phyloP scores from a whole-genome alignment of 2,888 invertebrate species.

The Orchestes rusci region DNA sequence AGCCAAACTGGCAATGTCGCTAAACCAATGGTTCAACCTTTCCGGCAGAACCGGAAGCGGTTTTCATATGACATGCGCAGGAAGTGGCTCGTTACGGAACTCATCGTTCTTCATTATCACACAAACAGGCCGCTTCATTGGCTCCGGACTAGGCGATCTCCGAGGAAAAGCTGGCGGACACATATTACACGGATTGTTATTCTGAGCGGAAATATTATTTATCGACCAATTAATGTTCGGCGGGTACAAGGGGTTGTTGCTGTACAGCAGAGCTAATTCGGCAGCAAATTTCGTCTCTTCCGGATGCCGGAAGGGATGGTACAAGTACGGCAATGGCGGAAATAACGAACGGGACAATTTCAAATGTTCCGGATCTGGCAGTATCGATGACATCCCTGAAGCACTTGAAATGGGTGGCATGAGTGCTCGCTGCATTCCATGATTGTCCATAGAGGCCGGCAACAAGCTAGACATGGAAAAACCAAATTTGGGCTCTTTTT shows the following conservation, averaged over 20 bases:
- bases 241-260: conserved; percentile 49
- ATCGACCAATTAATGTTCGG: conserved; percentile 43
- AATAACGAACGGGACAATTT: conserved; percentile 62
- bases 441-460: conserved; percentile 47
- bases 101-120: conserved; percentile 56
- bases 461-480: conserved; percentile 60
- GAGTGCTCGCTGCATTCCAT: conserved; percentile 47
- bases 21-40: conserved; percentile 52
- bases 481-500: conserved; percentile 70
- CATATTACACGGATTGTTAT: conserved; percentile 39
- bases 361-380: conserved; percentile 49
- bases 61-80: conserved; percentile 73
- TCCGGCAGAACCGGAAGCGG: conserved; percentile 76
- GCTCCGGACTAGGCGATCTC: conserved; percentile 39
- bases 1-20: conserved; percentile 42
- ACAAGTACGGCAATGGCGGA: conserved; percentile 66
- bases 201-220: conserved; percentile 30
- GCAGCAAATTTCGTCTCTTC: conserved; percentile 58
- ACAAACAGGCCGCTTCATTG: conserved; percentile 49
- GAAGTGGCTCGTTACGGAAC: conserved; percentile 47
- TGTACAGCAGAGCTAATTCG: conserved; percentile 61
- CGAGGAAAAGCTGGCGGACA: conserved; percentile 37
- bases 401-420: conserved; percentile 46
- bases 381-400: conserved; percentile 46
- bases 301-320: conserved; percentile 50